phyloP scores from a whole-genome alignment of 2,888 invertebrate species.

The Dione juno region DNA sequence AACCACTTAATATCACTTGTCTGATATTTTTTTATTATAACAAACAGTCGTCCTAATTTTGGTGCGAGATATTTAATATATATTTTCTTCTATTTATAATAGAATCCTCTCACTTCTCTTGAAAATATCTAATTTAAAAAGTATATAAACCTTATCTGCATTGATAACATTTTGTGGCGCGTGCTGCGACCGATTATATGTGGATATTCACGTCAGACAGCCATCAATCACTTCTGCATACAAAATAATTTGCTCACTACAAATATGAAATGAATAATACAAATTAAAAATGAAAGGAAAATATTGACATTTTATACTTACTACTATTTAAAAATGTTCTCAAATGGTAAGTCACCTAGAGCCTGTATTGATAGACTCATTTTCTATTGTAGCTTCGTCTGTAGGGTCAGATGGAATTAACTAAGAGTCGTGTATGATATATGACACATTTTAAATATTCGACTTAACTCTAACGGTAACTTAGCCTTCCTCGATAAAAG shows the following conservation, averaged over 20 bases:
- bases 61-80: no score
- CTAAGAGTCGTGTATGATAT: no score
- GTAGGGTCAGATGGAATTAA: no score
- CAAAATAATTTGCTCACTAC: neutral
- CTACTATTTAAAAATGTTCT: no score
- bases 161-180: slow-evolving; percentile 15
- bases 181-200: slow-evolving; percentile 4
- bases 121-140: neutral
- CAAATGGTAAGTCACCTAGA: no score
- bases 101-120: neutral
- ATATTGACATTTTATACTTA: neutral
- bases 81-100: neutral
- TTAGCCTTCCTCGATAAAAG: no score
- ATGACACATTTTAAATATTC: no score
- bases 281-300: neutral
- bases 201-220: slow-evolving; percentile 14
- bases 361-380: no score
- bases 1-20: neutral
- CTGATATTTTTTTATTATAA: neutral
- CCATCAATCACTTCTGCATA: slow-evolving; percentile 10
- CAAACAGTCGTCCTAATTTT: neutral
- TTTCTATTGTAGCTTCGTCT: no score
- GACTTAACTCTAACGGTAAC: no score
- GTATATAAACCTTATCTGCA: neutral
- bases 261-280: neutral